Base-by-base conservation (phyloP, 2,888 invertebrate species). In the Pheosia tremula region DNA sequence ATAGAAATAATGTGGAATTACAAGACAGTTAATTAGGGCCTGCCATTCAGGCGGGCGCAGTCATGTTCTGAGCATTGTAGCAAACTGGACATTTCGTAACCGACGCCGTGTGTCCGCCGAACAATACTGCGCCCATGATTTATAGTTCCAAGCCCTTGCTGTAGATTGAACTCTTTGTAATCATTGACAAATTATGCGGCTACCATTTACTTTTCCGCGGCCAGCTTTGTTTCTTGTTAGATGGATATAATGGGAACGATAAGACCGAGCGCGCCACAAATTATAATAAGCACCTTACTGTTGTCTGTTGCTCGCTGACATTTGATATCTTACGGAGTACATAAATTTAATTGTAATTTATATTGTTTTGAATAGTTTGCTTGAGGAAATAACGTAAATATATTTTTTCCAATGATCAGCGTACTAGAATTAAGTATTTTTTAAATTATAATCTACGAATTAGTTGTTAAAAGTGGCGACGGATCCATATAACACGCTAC, bases 21-120 rank as follows among this genome's bases (percentile, higher is more conserved):
- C 83, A 84, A 85, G 91, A 90, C 91, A 92, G 87, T 88, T 91
- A 92, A 93, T 93, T 93, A 92, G 90, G 82, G 84, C 76, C 87
- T 87, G 91, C 88, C 89, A 87, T 86, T 88, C 84, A 82, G 80
- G 71, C 74, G 70, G 79, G 81, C 67, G 66, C 66, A 73, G 80
- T 78, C 83, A 84, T 84, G 87, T 87, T 81, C 82, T 72, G 76
- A 81, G 83, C 85, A 82, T 84, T 87, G 86, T 86, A 74, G 81
- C 78, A 71, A 78, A 81, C 74, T 81, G 81, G 85, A 83, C 77
- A 78, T 91, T 90, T 89, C 88, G 89, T 85, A 90, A 91, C 83
- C 79, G 63, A 84, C 84, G 84, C 85, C 85, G 83, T 83, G 76
- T 89, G 88, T 86, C 84, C 81, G 74, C 82, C 77, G 78, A 78